These are phyloP conservation scores for Operophtera brumata DNA, from an alignment of 2,888 invertebrate species.

Conservation along the genomic window DNA sequence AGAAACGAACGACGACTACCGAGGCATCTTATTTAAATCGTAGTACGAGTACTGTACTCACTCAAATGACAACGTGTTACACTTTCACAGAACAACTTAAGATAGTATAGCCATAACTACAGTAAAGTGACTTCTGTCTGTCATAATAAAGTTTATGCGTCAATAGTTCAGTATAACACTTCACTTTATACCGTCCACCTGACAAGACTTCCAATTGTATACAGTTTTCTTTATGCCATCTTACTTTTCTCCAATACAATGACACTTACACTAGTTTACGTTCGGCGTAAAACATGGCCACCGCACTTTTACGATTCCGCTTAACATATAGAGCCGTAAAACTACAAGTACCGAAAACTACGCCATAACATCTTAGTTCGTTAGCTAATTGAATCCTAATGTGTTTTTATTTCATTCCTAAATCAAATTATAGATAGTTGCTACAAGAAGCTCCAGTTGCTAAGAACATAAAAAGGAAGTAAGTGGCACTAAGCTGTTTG, in stretches of 20 bases:
- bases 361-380: conserved; percentile 62
- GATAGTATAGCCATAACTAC: not conserved
- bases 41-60: no score
- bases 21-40: no score
- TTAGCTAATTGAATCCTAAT: conserved; percentile 68
- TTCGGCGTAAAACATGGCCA: conserved; percentile 68
- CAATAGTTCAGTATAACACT: not conserved
- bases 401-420: conserved; percentile 44
- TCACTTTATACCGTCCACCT: not conserved
- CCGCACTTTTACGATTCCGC: conserved; percentile 69
- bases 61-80: no score
- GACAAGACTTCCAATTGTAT: conserved; percentile 19
- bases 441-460: conserved; percentile 1
- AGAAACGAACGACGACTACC: no score
- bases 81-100: not conserved
- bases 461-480: conserved; percentile 6
- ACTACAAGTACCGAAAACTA: conserved; percentile 62
- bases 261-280: conserved; percentile 61
- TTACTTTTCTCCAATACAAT: conserved; percentile 58
- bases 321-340: conserved; percentile 74
- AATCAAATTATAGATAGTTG: conserved; percentile 45
- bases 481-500: not conserved
- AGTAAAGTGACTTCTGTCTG: not conserved
- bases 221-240: conserved; percentile 55
- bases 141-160: not conserved